A percentile compares a stretch with the other conserved stretches of the same genome.
These are phyloP conservation scores for Lamprologus sp. DNA, from an alignment of 2,113 vertebrate species.

Conservation along the genomic window DNA sequence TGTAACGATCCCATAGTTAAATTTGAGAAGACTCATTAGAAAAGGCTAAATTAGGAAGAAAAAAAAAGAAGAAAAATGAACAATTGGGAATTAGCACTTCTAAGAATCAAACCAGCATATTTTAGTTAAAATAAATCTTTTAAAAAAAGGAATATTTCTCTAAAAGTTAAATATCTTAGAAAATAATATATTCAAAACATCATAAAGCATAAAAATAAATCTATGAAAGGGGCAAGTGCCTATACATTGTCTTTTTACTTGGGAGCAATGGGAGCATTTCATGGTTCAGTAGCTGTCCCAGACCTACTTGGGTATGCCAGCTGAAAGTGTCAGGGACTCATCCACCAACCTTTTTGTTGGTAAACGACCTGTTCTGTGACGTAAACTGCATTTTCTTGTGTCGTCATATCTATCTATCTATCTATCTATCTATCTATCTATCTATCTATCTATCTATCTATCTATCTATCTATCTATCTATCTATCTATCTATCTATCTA, in stretches of 20 bases:
- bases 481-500: too few species aligned
- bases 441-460: too few species aligned
- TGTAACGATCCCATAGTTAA: neutral
- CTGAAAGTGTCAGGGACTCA: neutral
- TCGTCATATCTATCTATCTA: rapidly evolving
- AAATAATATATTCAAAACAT: neutral
- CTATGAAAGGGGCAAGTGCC: neutral
- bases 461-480: too few species aligned
- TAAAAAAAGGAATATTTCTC: neutral
- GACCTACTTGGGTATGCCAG: neutral
- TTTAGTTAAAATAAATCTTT: neutral
- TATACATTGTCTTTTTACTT: neutral
- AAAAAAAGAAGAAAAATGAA: neutral
- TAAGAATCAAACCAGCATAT: neutral
- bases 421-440: rapidly evolving
- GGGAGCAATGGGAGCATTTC: neutral
- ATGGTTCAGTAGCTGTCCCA: neutral
- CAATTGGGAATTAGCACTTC: neutral
- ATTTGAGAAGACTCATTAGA: neutral
- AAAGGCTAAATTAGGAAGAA: neutral
- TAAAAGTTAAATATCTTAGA: neutral
- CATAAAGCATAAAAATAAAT: neutral
- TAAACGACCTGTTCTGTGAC: neutral
- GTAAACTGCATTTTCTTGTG: neutral
- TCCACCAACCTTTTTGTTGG: neutral